A percentile compares a stretch with the other conserved stretches of the same genome.
Conservation (phyloP, 2,797 vertebrate species). For the Salmo trutta region DNA sequence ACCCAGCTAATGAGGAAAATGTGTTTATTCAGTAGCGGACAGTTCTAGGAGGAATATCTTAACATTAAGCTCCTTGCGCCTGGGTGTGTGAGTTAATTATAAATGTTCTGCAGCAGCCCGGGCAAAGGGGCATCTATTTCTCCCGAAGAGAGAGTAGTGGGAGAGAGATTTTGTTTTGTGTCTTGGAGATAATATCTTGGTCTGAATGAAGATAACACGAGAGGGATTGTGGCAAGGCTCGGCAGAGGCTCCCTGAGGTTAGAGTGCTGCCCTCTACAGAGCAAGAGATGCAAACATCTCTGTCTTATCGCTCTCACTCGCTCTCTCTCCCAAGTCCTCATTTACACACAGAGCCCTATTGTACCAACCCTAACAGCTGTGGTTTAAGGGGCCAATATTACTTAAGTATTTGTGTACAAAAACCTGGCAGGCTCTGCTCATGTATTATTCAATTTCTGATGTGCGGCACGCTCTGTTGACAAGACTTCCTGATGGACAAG, state of each 20-base stretch:
- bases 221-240: neutral
- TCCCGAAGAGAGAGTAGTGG: neutral
- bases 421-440: conserved; percentile 21
- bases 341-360: neutral
- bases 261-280: conserved; percentile 2
- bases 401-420: conserved; percentile 44
- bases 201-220: neutral
- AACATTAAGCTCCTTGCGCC: neutral
- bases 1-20: neutral
- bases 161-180: neutral
- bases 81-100: conserved; percentile 2
- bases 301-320: neutral
- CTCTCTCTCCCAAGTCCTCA: conserved; percentile 4
- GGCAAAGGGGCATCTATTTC: neutral
- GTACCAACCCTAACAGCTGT: neutral
- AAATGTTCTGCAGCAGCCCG: neutral
- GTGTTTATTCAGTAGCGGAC: neutral
- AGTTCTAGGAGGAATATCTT: conserved; percentile 3
- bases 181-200: neutral
- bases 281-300: neutral
- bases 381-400: conserved; percentile 32
- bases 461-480: conserved; percentile 34
- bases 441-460: conserved; percentile 46
- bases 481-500: conserved; percentile 39
- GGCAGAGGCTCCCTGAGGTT: neutral